Base-by-base conservation (phyloP, 2,797 vertebrate species). In the Vespertilio murinus region DNA sequence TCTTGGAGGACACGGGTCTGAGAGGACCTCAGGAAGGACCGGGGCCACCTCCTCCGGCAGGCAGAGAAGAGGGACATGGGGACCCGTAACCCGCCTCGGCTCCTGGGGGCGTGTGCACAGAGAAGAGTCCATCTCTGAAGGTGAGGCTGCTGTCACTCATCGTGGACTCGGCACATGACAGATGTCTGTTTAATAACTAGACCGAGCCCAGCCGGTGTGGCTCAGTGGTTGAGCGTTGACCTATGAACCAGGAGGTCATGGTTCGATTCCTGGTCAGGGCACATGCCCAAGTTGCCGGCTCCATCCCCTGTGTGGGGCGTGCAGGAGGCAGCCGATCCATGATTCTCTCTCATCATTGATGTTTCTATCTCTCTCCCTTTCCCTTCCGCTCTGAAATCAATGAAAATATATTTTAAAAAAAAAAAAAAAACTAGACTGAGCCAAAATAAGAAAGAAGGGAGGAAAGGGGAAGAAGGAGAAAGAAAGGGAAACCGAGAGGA, bases 81-180 rank as follows among this genome's bases (percentile, higher is more conserved):
- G 14, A 42, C 10, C 10, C 22, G 0, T 14, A 2, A 54, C 56
- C 2, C 4, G 35, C 25, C 40, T 0, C 0, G 22, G 33, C 22
- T 22, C 45, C 69, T 9, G 52, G 22, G 42, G 38, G 11, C 14
- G 0, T 11, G 22, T 5, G 3, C 13, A 0, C 0, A 38, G 9
- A 12, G 23, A 17, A 18, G 23, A 33, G 14, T 2, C 16, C 8
- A 5, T 71, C 35, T 73, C 73, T 49, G 59, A 54, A n/a, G 64
- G 22, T 28, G 38, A 67, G 18, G 14, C 54, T 40, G 35, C 30
- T 6, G n/a, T 75, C 33, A 12, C 11, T 17, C n/a, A 0, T 2
- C 8, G 38, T 2, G 40, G 47, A 64, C 38, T 25, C 42, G n/a
- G 75, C 5, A 8, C 80, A 52, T 11, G 74, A n/a, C 1, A 67